Percentiles rank a stretch among this genome's conserved stretches.
Conservation (phyloP, 2,113 vertebrate species). For the Chionomys nivalis region DNA sequence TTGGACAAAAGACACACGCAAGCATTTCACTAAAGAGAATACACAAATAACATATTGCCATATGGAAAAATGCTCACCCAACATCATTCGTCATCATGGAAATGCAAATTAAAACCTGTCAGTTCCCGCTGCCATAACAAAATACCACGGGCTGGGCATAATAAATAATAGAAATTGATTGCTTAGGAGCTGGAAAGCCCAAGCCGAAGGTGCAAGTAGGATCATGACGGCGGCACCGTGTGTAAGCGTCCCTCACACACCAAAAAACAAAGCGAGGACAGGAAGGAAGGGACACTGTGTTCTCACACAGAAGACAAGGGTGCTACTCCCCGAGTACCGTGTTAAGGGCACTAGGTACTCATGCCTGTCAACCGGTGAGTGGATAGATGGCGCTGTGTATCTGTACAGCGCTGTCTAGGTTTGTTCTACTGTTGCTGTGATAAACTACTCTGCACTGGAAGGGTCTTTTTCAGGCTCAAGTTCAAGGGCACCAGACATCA, state of each 20-base stretch:
- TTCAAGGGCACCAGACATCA: neutral
- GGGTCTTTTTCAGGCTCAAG: neutral
- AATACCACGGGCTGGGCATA: neutral
- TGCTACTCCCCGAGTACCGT: neutral
- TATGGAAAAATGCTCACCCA: neutral
- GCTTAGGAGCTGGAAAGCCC: neutral
- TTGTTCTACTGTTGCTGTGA: neutral
- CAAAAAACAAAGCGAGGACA: neutral
- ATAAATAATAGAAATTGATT: neutral
- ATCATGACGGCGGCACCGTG: neutral
- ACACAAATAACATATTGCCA: constrained; percentile 12
- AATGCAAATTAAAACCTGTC: constrained; percentile 21
- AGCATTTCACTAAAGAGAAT: neutral
- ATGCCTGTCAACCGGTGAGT: neutral
- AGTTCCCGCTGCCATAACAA: neutral
- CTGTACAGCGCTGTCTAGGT: neutral
- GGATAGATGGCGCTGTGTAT: too few species aligned
- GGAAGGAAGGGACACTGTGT: neutral
- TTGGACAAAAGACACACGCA: neutral
- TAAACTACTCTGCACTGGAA: neutral
- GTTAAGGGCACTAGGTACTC: neutral
- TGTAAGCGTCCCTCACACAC: neutral
- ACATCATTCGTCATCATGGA: constrained; percentile 5
- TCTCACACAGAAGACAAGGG: neutral
- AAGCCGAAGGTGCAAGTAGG: neutral